phyloP scores from a whole-genome alignment of 1,140 invertebrate species.

The Psix sp. region DNA sequence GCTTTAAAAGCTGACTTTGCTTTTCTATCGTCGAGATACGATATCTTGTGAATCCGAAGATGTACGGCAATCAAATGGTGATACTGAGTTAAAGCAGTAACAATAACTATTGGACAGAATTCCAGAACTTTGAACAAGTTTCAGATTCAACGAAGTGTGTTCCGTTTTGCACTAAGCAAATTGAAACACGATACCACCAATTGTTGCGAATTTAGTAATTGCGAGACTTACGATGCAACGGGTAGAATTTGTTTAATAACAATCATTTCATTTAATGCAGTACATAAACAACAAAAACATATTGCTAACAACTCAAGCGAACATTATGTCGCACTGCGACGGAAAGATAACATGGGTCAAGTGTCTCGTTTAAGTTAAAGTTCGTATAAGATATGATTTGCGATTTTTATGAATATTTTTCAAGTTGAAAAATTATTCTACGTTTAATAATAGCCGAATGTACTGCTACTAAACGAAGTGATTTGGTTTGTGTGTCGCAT shows the following conservation, averaged over 20 bases:
- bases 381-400: no score
- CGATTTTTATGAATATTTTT: no score
- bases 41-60: conserved; percentile 41
- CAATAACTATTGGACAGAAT: conserved; percentile 40
- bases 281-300: conserved; percentile 21
- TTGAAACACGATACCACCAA: conserved; percentile 27
- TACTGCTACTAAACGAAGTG: no score
- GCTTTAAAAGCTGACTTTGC: conserved; percentile 29
- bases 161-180: conserved; percentile 18
- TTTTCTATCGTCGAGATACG: conserved; percentile 20
- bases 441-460: no score
- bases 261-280: conserved; percentile 27
- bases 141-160: conserved; percentile 16
- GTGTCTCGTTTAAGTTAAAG: no score
- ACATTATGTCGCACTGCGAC: no score
- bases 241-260: conserved; percentile 39
- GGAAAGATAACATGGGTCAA: no score
- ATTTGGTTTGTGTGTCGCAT: neutral
- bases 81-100: conserved; percentile 39
- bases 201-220: conserved; percentile 23
- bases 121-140: conserved; percentile 40
- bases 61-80: conserved; percentile 43
- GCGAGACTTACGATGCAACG: conserved; percentile 19
- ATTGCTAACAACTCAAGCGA: conserved; percentile 28
- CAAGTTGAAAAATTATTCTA: no score